Conservation (phyloP, 2,888 invertebrate genomes). For the Pyrgus malvae region DNA sequence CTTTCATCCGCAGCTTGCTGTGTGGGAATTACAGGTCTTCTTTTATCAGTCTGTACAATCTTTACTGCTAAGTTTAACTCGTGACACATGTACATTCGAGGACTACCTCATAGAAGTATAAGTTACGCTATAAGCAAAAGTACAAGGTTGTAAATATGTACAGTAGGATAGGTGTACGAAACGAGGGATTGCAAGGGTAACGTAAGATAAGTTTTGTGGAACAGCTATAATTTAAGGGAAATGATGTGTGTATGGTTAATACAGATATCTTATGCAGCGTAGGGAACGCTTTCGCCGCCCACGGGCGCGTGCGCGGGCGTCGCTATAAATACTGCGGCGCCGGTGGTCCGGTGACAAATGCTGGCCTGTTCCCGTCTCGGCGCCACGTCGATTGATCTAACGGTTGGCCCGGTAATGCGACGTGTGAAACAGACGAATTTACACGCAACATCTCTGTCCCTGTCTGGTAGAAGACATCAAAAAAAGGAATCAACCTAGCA, state of each 20-base stretch:
- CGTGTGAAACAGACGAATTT: slow-evolving; percentile 44
- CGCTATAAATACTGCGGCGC: slow-evolving; percentile 78
- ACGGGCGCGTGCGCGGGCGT: slow-evolving; percentile 63
- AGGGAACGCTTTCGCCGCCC: slow-evolving; percentile 57
- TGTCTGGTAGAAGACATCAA: slow-evolving; percentile 12
- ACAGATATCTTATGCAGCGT: slow-evolving; percentile 46
- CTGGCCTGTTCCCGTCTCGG: slow-evolving; percentile 65
- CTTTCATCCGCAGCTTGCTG: slow-evolving; percentile 38
- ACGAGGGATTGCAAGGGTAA: slow-evolving; percentile 55
- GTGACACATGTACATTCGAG: slow-evolving; percentile 39
- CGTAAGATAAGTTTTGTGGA: slow-evolving; percentile 14
- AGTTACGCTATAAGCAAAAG: slow-evolving; percentile 32
- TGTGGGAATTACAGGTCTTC: slow-evolving; percentile 31
- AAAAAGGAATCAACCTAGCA: slow-evolving; percentile 23
- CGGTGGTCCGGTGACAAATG: slow-evolving; percentile 80
- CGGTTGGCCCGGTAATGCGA: slow-evolving; percentile 54
- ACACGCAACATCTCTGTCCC: slow-evolving; percentile 40
- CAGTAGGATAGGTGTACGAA: slow-evolving; percentile 37
- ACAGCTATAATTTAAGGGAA: slow-evolving; percentile 20
- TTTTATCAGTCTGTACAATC: slow-evolving; percentile 30
- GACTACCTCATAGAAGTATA: slow-evolving; percentile 36
- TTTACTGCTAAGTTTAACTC: slow-evolving; percentile 38
- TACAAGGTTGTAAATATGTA: slow-evolving; percentile 59
- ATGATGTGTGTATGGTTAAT: slow-evolving; percentile 21
- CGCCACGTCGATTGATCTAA: slow-evolving; percentile 75